Evolutionary conservation across 2,113 vertebrate species (phyloP).

Genomic region (Neolamprologus hecqui): DNA sequence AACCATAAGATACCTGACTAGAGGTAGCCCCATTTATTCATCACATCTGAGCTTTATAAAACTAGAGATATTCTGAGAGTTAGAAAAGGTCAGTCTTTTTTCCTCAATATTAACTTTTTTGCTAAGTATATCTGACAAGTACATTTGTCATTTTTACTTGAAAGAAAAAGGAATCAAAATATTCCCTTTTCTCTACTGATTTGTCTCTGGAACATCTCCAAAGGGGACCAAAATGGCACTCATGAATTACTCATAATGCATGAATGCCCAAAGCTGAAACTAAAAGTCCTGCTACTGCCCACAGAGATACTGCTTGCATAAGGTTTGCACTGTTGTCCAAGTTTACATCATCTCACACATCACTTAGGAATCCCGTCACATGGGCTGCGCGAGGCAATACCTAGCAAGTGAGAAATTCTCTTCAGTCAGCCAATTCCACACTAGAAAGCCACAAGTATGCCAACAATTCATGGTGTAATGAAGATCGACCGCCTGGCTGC

Average conservation of each 20-base stretch:
- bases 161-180: not conserved
- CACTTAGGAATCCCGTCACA: not conserved
- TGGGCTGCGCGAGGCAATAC: not conserved
- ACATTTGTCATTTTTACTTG: not conserved
- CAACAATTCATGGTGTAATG: not conserved
- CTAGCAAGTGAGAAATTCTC: not conserved
- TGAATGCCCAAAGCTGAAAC: not conserved
- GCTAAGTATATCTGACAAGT: not conserved
- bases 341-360: not conserved
- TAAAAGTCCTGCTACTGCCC: not conserved
- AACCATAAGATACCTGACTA: not conserved
- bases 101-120: not conserved
- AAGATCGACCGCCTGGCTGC: not conserved
- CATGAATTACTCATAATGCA: not conserved
- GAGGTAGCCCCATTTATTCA: not conserved
- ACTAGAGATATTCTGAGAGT: not conserved
- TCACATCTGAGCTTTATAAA: slow-evolving; percentile 1
- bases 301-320: not conserved
- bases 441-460: not conserved
- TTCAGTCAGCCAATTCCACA: slow-evolving; percentile 21
- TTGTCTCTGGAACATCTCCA: not conserved
- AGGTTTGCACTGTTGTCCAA: not conserved
- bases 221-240: not conserved
- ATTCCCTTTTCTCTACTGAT: not conserved
- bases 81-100: not conserved